Percentiles rank a stretch among this genome's conserved stretches.
Conservation (phyloP, 1,140 invertebrate species). For the Manduca sexta region DNA sequence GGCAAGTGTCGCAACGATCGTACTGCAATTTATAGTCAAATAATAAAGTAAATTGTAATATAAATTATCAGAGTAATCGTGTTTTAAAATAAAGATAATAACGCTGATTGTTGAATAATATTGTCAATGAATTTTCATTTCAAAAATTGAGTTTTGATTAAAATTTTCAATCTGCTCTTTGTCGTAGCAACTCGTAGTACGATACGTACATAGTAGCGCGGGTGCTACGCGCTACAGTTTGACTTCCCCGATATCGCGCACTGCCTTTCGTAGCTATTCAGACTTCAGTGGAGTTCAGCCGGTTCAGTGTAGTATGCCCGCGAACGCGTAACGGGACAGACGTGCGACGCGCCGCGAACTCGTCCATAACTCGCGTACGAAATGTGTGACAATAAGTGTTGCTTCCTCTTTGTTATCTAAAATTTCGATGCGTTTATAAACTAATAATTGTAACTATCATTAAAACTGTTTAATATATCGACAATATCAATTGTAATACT, state of each 20-base stretch:
- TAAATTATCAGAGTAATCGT: too few species aligned
- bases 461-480: slow-evolving; percentile 5
- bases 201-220: slow-evolving; percentile 37
- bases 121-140: too few species aligned
- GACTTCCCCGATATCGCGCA: slow-evolving; percentile 11
- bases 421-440: slow-evolving; percentile 33
- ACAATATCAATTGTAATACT: slow-evolving; percentile 1
- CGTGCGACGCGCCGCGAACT: slow-evolving; percentile 34
- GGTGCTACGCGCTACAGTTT: slow-evolving; percentile 14
- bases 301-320: slow-evolving; percentile 42
- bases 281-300: slow-evolving; percentile 4
- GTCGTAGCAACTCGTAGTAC: slow-evolving; percentile 25
- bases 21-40: too few species aligned
- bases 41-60: too few species aligned
- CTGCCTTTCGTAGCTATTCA: slow-evolving; percentile 17
- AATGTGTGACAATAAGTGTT: slow-evolving; percentile 72
- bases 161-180: neutral
- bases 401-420: slow-evolving; percentile 63
- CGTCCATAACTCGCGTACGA: slow-evolving; percentile 40
- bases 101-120: too few species aligned
- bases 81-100: too few species aligned
- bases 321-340: slow-evolving; percentile 33
- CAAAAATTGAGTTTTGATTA: neutral
- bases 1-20: too few species aligned
- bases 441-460: slow-evolving; percentile 8